Evolutionary conservation across 2,113 vertebrate genomes (phyloP).

Genomic region (Aleadryas rufinucha): DNA sequence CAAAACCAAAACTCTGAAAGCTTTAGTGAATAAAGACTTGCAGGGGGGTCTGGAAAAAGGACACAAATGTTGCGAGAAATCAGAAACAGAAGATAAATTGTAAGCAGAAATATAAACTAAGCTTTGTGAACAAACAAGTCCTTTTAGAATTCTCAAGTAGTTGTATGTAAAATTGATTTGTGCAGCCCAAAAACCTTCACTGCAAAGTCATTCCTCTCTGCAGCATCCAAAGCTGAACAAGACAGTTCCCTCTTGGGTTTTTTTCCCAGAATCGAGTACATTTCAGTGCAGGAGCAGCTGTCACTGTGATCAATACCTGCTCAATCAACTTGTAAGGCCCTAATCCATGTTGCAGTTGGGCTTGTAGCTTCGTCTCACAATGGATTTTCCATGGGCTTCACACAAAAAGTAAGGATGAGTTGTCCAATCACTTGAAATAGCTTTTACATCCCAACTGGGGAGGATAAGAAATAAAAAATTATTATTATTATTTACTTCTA

Average conservation of each 20-base stretch:
- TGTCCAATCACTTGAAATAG: neutral
- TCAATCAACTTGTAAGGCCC: neutral
- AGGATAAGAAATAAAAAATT: neutral
- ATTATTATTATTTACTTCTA: neutral
- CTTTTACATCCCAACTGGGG: neutral
- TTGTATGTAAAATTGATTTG: neutral
- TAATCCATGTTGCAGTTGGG: neutral
- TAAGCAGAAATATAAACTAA: conserved; percentile 40
- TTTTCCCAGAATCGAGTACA: neutral
- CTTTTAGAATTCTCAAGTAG: neutral
- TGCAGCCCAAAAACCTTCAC: neutral
- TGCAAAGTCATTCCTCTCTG: neutral
- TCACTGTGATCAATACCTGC: neutral
- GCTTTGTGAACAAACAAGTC: conserved; percentile 16
- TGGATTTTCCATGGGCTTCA: neutral
- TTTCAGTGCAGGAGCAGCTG: neutral
- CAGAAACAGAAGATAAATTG: conserved; percentile 57
- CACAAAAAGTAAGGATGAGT: neutral
- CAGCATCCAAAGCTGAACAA: neutral
- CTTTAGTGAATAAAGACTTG: conserved; percentile 48
- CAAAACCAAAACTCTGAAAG: too few species aligned
- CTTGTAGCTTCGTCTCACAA: neutral
- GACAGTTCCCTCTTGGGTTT: neutral
- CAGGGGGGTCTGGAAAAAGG: conserved; percentile 57
- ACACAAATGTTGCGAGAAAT: conserved; percentile 52